Conservation (phyloP, 1,140 invertebrate genomes). For the Pseudobourletiella spinata region DNA sequence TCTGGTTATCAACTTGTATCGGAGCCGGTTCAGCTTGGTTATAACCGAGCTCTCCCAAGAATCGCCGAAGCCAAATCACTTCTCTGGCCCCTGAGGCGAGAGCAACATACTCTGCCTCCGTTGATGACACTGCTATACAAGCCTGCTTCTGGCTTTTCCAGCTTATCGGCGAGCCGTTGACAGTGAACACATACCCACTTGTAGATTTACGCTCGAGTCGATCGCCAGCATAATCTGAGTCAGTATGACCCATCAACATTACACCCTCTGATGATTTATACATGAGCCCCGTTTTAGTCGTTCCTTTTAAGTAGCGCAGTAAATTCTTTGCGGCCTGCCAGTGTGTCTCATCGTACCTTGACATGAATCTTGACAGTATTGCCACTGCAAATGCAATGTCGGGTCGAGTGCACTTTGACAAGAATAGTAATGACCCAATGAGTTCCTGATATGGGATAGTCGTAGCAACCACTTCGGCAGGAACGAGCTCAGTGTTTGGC, state of each 20-base stretch:
- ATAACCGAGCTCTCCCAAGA: constrained; percentile 33
- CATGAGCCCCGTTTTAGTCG: not conserved
- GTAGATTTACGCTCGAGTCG: constrained; percentile 37
- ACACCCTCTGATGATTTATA: not conserved
- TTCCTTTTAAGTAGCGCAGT: constrained; percentile 14
- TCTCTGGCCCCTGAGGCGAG: constrained; percentile 41
- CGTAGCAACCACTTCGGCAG: not conserved
- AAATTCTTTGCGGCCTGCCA: constrained; percentile 10
- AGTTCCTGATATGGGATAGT: constrained; percentile 31
- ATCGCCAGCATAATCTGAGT: constrained; percentile 38
- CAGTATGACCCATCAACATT: constrained; percentile 39
- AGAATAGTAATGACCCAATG: constrained; percentile 6
- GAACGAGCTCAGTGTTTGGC: not conserved
- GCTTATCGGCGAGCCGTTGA: constrained; percentile 38
- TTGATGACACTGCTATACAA: constrained; percentile 43
- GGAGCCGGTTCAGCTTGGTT: not conserved
- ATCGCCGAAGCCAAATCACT: constrained; percentile 39
- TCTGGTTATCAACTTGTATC: constrained; percentile 40
- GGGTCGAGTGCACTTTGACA: constrained; percentile 9
- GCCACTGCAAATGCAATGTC: constrained; percentile 40
- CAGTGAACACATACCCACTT: constrained; percentile 35
- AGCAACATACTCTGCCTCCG: constrained; percentile 44
- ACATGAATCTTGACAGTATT: constrained; percentile 25
- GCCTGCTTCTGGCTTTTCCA: constrained; percentile 41
- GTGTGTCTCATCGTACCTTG: constrained; percentile 7